phyloP scores from a whole-genome alignment of 1,140 invertebrate species.

The Hestina assimilis region DNA sequence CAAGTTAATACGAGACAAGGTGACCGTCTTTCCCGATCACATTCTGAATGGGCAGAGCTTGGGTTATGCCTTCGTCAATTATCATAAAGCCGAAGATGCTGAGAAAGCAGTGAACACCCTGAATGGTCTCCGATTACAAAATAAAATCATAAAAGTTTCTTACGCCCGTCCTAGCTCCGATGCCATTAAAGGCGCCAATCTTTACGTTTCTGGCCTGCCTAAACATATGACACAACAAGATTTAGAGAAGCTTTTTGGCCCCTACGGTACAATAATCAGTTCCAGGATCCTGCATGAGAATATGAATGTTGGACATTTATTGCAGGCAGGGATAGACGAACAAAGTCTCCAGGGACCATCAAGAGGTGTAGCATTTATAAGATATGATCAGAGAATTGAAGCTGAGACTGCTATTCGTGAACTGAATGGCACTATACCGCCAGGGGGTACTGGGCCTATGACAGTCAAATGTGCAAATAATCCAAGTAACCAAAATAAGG shows the following conservation, averaged over 20 bases:
- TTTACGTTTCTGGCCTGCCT: constrained; percentile 92
- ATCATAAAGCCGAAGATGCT: constrained; percentile 89
- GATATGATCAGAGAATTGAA: constrained; percentile 81
- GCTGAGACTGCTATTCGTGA: constrained; percentile 81
- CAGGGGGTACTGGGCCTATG: constrained; percentile 79
- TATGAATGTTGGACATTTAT: constrained; percentile 82
- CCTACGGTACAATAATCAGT: constrained; percentile 91
- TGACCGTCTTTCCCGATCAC: constrained; percentile 83
- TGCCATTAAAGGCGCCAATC: constrained; percentile 93
- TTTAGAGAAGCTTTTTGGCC: constrained; percentile 89
- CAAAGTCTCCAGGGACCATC: constrained; percentile 75
- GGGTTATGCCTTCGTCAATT: constrained; percentile 95
- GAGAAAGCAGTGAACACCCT: constrained; percentile 91
- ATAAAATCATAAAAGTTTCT: constrained; percentile 95
- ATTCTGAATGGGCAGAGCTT: constrained; percentile 88
- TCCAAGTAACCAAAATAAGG: constrained; percentile 81
- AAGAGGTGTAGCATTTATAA: constrained; percentile 81
- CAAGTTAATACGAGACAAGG: constrained; percentile 94
- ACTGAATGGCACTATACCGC: constrained; percentile 80
- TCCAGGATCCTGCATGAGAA: constrained; percentile 93
- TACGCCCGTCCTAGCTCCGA: constrained; percentile 93
- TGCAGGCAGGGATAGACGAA: constrained; percentile 69
- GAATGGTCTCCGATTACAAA: constrained; percentile 91
- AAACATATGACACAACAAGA: constrained; percentile 92
- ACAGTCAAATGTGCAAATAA: constrained; percentile 82